Conservation (phyloP, 2,113 vertebrate species). For the Zapus hudsonius region DNA sequence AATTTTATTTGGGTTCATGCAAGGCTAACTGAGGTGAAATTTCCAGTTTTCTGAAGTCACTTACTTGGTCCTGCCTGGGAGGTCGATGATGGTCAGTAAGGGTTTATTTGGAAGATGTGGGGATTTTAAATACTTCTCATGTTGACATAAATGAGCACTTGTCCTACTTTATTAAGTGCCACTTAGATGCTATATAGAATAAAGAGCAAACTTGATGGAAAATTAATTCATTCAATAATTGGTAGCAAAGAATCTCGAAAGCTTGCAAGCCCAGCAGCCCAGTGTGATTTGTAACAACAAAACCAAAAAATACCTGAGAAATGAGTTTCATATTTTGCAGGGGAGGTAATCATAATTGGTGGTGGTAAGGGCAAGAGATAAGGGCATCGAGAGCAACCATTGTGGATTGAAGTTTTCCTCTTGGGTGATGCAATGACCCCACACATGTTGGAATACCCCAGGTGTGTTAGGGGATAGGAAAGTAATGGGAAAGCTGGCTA, state of each 20-base stretch:
- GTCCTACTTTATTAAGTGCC: constrained; percentile 60
- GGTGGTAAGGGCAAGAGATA: not conserved
- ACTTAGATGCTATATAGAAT: constrained; percentile 57
- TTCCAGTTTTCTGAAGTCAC: constrained; percentile 40
- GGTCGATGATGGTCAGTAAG: constrained; percentile 50
- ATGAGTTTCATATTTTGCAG: constrained; percentile 49
- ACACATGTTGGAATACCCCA: not conserved
- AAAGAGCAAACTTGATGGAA: constrained; percentile 70
- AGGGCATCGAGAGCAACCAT: not conserved
- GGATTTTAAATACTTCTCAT: constrained; percentile 55
- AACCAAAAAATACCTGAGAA: constrained; percentile 56
- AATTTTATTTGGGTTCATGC: constrained; percentile 34
- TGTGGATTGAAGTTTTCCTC: constrained; percentile 40
- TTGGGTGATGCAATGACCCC: not conserved
- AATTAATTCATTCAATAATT: constrained; percentile 73
- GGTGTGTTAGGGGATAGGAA: not conserved
- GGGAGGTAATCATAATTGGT: not conserved
- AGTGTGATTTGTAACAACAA: constrained; percentile 63
- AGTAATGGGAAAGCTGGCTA: not conserved
- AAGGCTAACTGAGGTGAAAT: constrained; percentile 41
- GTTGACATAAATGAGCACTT: constrained; percentile 64
- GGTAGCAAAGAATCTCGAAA: constrained; percentile 61
- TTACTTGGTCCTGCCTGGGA: constrained; percentile 2
- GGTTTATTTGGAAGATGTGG: constrained; percentile 22
- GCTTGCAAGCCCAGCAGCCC: constrained; percentile 40